phyloP scores from a whole-genome alignment of 1,140 invertebrate species.

The Holcopasites calliopsidis region DNA sequence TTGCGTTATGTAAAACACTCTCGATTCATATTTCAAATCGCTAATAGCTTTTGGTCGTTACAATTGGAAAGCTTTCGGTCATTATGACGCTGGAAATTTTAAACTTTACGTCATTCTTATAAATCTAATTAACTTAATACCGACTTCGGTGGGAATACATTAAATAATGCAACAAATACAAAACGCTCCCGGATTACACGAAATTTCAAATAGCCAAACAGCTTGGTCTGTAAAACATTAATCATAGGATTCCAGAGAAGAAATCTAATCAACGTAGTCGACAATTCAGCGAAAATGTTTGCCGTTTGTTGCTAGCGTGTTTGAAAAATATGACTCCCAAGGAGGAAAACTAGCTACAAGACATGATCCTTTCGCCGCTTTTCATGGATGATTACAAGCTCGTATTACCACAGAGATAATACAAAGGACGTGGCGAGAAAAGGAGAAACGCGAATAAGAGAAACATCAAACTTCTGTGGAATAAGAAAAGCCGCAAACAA shows the following conservation, averaged over 20 bases:
- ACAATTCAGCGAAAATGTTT: no score
- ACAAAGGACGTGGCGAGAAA: not conserved
- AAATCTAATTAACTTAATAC: constrained; percentile 40
- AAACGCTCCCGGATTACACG: not conserved
- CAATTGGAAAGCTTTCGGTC: not conserved
- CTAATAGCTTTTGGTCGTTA: not conserved
- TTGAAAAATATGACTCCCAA: not conserved
- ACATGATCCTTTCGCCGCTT: not conserved
- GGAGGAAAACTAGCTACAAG: not conserved
- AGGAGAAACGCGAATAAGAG: not conserved
- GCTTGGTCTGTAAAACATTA: not conserved
- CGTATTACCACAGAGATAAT: not conserved
- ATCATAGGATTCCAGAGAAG: not conserved
- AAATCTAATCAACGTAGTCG: constrained; percentile 8
- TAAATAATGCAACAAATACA: not conserved
- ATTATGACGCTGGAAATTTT: not conserved
- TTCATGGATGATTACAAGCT: not conserved
- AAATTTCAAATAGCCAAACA: not conserved
- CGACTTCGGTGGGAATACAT: constrained; percentile 11
- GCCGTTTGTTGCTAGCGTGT: not conserved
- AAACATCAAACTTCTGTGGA: not conserved
- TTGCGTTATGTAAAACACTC: no score
- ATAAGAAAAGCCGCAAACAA: not conserved
- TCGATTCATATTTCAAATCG: not conserved
- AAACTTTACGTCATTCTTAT: not conserved